Evolutionary conservation across 2,113 vertebrate genomes (phyloP).

Genomic region (Poeciliopsis prolifica): DNA sequence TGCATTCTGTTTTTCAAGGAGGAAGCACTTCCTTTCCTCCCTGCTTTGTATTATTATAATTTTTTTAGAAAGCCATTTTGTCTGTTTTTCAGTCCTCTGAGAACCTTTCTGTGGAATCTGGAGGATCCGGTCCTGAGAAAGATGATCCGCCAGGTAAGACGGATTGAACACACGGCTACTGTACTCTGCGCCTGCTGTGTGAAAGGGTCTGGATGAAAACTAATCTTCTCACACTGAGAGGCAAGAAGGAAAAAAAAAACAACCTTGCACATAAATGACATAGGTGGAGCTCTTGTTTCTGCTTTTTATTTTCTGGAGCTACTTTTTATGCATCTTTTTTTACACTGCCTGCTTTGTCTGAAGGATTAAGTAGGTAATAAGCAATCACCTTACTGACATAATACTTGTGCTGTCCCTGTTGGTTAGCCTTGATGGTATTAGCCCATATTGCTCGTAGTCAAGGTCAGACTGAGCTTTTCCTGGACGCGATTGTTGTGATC

Average conservation of each 20-base stretch:
- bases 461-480: slow-evolving; percentile 74
- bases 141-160: slow-evolving; percentile 87
- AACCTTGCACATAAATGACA: neutral
- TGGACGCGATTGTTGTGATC: neutral
- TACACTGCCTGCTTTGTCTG: neutral
- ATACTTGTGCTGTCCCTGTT: slow-evolving; percentile 63
- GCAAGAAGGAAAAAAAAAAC: neutral
- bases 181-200: slow-evolving; percentile 16
- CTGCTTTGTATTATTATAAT: neutral
- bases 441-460: slow-evolving; percentile 56
- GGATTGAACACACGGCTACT: slow-evolving; percentile 33
- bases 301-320: neutral
- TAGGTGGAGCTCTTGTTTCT: neutral
- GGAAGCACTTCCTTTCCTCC: slow-evolving; percentile 14
- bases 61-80: slow-evolving; percentile 1
- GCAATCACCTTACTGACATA: slow-evolving; percentile 23
- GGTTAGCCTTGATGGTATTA: slow-evolving; percentile 78
- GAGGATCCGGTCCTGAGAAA: slow-evolving; percentile 88
- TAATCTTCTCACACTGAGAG: slow-evolving; percentile 8
- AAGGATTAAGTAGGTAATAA: slow-evolving; percentile 20
- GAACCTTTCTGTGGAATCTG: slow-evolving; percentile 91
- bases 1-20: neutral
- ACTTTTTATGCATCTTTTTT: neutral
- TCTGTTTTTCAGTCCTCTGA: slow-evolving; percentile 88
- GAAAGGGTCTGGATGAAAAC: slow-evolving; percentile 1